Conservation (phyloP, 1,140 invertebrate species). For the Pseudomyrmex sp. region DNA sequence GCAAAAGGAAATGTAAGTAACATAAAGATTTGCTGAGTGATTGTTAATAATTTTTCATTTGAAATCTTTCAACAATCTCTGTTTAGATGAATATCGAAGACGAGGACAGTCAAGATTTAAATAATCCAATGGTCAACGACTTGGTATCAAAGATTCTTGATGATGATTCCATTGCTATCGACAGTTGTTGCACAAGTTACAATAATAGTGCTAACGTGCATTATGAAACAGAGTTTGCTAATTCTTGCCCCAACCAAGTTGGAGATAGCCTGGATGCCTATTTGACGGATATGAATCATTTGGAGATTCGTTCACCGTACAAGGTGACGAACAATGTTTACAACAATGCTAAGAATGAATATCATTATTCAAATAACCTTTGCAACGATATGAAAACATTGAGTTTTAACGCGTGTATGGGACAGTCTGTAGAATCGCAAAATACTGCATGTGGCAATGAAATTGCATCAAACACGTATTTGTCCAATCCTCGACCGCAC, state of each 20-base stretch:
- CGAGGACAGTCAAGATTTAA: constrained; percentile 84
- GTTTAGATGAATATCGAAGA: constrained; percentile 85
- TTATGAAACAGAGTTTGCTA: constrained; percentile 55
- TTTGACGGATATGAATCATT: constrained; percentile 33
- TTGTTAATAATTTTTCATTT: background rate
- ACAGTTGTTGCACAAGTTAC: constrained; percentile 79
- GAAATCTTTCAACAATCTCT: constrained; percentile 17
- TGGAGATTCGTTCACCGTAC: constrained; percentile 63
- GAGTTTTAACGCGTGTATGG: constrained; percentile 67
- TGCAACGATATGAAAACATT: constrained; percentile 73
- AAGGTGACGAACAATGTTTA: constrained; percentile 69
- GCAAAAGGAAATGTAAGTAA: constrained; percentile 79
- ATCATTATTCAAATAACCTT: constrained; percentile 74
- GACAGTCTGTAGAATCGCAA: constrained; percentile 63
- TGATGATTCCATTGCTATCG: constrained; percentile 85
- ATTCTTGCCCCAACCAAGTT: constrained; percentile 51
- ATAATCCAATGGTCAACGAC: constrained; percentile 88
- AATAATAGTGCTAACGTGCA: constrained; percentile 75
- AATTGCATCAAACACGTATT: constrained; percentile 62
- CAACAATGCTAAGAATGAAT: constrained; percentile 70
- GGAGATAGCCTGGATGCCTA: constrained; percentile 37
- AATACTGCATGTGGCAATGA: constrained; percentile 71
- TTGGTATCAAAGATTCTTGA: constrained; percentile 88
- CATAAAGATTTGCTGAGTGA: background rate
- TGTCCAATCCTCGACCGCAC: constrained; percentile 63